phyloP scores from a whole-genome alignment of 1,140 invertebrate genomes.

The Papilio xuthus region DNA sequence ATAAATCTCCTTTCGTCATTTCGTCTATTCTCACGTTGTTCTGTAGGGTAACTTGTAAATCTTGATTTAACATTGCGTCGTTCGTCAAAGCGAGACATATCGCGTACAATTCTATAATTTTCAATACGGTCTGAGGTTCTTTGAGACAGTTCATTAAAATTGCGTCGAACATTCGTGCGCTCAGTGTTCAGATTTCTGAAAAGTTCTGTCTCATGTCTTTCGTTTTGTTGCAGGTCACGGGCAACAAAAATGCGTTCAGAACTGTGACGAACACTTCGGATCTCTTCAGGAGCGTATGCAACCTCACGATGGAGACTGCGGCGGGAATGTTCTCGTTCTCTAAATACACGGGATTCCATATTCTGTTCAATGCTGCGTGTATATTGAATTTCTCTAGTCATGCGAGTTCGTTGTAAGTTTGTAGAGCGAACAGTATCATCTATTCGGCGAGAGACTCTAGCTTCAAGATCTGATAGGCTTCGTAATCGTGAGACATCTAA shows the following conservation, averaged over 20 bases:
- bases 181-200: not conserved
- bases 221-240: not conserved
- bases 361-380: not conserved
- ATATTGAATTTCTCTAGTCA: not conserved
- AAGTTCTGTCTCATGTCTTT: not conserved
- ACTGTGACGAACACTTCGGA: not conserved
- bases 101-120: not conserved
- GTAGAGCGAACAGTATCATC: not conserved
- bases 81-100: not conserved
- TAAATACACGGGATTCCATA: not conserved
- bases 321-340: too few species aligned
- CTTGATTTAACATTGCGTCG: slow-evolving; percentile 10
- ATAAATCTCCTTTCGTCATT: not conserved
- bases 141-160: not conserved
- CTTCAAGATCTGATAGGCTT: not conserved
- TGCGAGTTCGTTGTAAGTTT: not conserved
- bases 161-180: not conserved
- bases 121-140: not conserved
- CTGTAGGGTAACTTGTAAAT: not conserved
- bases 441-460: not conserved
- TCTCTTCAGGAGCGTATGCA: not conserved
- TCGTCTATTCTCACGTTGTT: not conserved
- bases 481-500: not conserved
- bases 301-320: not conserved
- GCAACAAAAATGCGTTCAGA: not conserved